Evolutionary conservation across 1,140 invertebrate genomes (phyloP).

Genomic region (Copidosoma floridanum): DNA sequence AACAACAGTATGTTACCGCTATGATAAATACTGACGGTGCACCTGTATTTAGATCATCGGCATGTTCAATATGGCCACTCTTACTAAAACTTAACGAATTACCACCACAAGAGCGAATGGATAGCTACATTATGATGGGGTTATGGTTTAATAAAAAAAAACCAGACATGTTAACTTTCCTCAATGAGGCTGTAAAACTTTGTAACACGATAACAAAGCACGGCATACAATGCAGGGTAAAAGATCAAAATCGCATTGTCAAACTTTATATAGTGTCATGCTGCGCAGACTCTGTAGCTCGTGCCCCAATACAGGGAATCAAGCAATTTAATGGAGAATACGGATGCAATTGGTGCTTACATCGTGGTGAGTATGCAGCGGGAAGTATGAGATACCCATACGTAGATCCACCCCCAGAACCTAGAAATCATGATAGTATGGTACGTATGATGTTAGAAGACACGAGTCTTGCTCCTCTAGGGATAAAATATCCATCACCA

Average conservation of each 20-base stretch:
- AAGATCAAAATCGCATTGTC: background rate
- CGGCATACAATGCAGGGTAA: background rate
- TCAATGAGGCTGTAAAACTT: background rate
- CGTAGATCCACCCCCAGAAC: too few species aligned
- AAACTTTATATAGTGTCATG: background rate
- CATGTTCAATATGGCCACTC: background rate
- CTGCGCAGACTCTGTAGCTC: background rate
- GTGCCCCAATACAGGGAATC: background rate
- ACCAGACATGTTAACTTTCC: background rate
- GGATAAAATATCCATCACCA: background rate
- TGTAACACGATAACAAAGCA: background rate
- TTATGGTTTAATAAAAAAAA: background rate
- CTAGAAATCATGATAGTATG: background rate
- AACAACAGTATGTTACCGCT: background rate
- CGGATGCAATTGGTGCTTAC: slow-evolving; percentile 5
- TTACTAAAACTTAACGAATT: background rate
- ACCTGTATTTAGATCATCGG: background rate
- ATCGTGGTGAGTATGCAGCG: background rate
- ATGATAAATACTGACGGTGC: background rate
- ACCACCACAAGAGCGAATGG: background rate
- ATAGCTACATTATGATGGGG: background rate
- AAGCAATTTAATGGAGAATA: background rate
- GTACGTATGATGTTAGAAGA: background rate
- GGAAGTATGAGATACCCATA: background rate
- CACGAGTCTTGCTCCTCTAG: background rate